Conservation (phyloP, 2,797 vertebrate species). For the Myotis planiceps region DNA sequence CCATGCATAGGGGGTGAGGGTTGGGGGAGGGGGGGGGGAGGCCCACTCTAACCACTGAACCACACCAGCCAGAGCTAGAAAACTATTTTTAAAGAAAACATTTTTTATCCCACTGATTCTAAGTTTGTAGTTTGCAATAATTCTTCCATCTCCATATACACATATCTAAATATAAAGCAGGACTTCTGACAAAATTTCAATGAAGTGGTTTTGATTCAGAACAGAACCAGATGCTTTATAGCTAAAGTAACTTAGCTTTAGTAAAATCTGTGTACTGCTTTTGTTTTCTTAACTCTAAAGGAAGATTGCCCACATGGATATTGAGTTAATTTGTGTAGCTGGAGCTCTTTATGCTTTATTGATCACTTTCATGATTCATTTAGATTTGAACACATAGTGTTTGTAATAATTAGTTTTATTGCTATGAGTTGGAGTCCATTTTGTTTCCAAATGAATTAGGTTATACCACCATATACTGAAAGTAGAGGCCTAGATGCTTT, state of each 20-base stretch:
- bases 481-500: conserved; percentile 7
- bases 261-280: background rate
- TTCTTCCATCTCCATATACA: background rate
- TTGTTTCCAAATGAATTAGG: conserved; percentile 24
- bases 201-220: background rate
- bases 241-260: background rate
- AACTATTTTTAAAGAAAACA: background rate
- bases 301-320: background rate
- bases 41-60: no score
- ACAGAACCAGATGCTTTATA: background rate
- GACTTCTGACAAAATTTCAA: background rate
- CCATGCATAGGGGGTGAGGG: no score
- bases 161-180: background rate
- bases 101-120: background rate
- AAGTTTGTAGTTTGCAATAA: background rate
- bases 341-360: conserved; percentile 45
- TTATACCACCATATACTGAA: background rate
- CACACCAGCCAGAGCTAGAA: no score
- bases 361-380: conserved; percentile 48
- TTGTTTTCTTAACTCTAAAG: conserved; percentile 42
- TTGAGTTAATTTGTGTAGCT: conserved; percentile 30
- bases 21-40: no score
- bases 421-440: background rate
- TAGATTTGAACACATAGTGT: conserved; percentile 25
- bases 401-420: conserved; percentile 61